phyloP scores from a whole-genome alignment of 2,888 invertebrate species.

The Synanthedon vespiformis region DNA sequence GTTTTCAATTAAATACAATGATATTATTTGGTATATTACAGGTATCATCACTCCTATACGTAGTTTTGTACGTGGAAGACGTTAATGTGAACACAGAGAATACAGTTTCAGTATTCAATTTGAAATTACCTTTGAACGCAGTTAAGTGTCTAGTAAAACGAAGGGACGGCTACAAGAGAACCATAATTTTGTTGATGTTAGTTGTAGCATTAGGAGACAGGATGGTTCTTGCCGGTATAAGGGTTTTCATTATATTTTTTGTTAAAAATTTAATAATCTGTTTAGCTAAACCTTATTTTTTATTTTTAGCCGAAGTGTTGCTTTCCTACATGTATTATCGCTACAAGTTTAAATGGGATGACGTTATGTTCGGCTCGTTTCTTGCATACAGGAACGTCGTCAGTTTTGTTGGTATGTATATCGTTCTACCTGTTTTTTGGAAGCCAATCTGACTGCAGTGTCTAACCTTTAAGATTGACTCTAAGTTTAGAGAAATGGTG shows the following conservation, averaged over 20 bases:
- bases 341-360: slow-evolving; percentile 58
- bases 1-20: neutral
- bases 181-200: slow-evolving; percentile 75
- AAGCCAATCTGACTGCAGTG: too few relatives aligned
- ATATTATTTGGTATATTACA: slow-evolving; percentile 18
- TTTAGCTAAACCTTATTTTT: slow-evolving; percentile 2
- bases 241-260: too few relatives aligned
- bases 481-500: too few relatives aligned
- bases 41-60: slow-evolving; percentile 72
- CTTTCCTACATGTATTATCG: slow-evolving; percentile 59
- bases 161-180: slow-evolving; percentile 72
- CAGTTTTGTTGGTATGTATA: slow-evolving; percentile 49
- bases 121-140: slow-evolving; percentile 52
- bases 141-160: slow-evolving; percentile 71
- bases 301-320: slow-evolving; percentile 51
- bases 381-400: slow-evolving; percentile 54
- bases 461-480: too few relatives aligned
- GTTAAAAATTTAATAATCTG: too few relatives aligned
- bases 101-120: slow-evolving; percentile 61
- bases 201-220: slow-evolving; percentile 66
- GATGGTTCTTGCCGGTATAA: slow-evolving; percentile 46
- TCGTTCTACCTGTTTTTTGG: too few relatives aligned
- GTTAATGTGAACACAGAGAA: slow-evolving; percentile 73
- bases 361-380: slow-evolving; percentile 55
- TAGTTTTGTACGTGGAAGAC: slow-evolving; percentile 74